Evolutionary conservation across 1,140 invertebrate genomes (phyloP), one percentile per base, ranked within the genome.

Genomic region (Tetraneura akinire): DNA sequence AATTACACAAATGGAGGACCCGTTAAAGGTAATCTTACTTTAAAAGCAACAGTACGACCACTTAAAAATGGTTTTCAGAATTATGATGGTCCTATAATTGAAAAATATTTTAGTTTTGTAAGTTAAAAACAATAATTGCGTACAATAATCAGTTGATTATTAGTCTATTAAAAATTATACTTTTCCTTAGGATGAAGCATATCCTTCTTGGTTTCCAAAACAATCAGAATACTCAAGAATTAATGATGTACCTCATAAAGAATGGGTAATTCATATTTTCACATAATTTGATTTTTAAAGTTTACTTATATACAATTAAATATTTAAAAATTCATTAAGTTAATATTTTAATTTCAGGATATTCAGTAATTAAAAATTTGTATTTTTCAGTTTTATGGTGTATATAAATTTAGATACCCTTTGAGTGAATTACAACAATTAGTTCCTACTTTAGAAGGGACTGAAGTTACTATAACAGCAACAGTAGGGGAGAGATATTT

Each of bases 1-100:
- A 98, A 98, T 90, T 98, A 96, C 86, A 96, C 94, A 1, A 95
- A 92, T 57, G 93, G 94, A 1, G 91, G 91, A 21, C 93, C 93
- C 0, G 93, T 95, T 0, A 86, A 85, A 47, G 96, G 96, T 5
- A 97, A 96, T 87, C 87, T 96, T 8, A 96, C 95, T 0, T 85
- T 98, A 5, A 91, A 90, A 85, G 93, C 94, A 0, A 92, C 89
- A 10, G 88, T 95, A 21, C 86, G 89, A 13, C 92, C 92, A 2
- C 89, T 94, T n/a, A 80, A 80, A 45, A 78, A 78, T 47, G 74
- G 55, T 45, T 78, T 78, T 62, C n/a, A 60, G 47, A 62, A 47
- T 60, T 78, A 62, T 78, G 74, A 78, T 60, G 74, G 74, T 66
- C 87, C 89, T 82, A 87, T 89, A 1, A 85, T 89, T 26, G 92